Conservation (phyloP, 2,888 invertebrate species). For the Caenorhabditis wallacei region DNA sequence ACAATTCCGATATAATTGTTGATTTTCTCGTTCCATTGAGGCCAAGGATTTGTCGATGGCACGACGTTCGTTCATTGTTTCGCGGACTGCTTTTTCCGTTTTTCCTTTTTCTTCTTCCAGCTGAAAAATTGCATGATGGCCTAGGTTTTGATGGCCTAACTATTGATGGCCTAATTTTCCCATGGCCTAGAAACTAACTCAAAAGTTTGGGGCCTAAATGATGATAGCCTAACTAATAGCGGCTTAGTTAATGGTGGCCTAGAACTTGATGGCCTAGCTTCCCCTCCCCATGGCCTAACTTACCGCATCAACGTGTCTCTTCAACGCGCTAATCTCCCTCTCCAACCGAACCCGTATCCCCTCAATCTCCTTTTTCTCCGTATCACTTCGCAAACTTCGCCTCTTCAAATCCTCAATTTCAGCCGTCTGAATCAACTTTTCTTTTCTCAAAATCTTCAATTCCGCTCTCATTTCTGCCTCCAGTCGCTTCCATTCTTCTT, state of each 20-base stretch:
- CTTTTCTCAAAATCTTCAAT: slow-evolving; percentile 71
- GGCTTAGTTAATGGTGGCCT: too few species aligned
- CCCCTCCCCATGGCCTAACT: too few species aligned
- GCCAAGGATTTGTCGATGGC: slow-evolving; percentile 78
- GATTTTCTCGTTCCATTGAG: slow-evolving; percentile 79
- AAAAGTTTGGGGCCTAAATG: too few species aligned
- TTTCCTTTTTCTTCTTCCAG: slow-evolving; percentile 76
- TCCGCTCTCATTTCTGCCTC: slow-evolving; percentile 75
- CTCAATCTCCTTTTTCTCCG: slow-evolving; percentile 72
- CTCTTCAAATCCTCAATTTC: slow-evolving; percentile 73
- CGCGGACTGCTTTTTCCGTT: slow-evolving; percentile 73
- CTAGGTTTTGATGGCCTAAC: too few species aligned
- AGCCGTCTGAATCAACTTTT: slow-evolving; percentile 71
- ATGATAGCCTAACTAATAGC: too few species aligned
- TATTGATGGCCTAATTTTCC: too few species aligned
- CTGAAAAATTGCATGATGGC: slow-evolving; percentile 69
- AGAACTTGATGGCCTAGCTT: too few species aligned
- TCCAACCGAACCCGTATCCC: slow-evolving; percentile 70
- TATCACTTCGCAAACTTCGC: slow-evolving; percentile 59
- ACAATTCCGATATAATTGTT: slow-evolving; percentile 77
- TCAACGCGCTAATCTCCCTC: slow-evolving; percentile 72
- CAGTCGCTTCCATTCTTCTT: slow-evolving; percentile 69
- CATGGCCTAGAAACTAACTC: too few species aligned
- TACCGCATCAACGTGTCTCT: slow-evolving; percentile 73
- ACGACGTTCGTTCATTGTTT: slow-evolving; percentile 75